Evolutionary conservation across 2,888 invertebrate species (phyloP).

Genomic region (Coelopa pilipes): DNA sequence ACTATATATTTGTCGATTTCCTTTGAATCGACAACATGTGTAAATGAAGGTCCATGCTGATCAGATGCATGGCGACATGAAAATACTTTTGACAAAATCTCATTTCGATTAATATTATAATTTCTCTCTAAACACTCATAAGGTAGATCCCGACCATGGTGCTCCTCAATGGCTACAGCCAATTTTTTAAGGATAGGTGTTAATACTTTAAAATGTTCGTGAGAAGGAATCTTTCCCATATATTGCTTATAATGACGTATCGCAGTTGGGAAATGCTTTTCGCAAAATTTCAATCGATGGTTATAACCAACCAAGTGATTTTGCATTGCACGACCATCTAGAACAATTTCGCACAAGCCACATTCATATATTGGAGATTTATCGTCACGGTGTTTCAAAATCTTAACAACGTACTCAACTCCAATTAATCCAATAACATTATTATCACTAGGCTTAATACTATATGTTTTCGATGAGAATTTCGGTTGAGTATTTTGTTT

Average conservation of each 20-base stretch:
- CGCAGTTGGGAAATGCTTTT: conserved; percentile 71
- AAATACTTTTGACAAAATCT: conserved; percentile 74
- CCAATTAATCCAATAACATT: conserved; percentile 70
- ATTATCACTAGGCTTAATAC: conserved; percentile 40
- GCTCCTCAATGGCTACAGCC: conserved; percentile 78
- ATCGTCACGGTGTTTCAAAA: conserved; percentile 73
- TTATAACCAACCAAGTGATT: conserved; percentile 82
- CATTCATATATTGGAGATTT: conserved; percentile 79
- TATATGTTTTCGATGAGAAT: conserved; percentile 49
- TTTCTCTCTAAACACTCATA: conserved; percentile 75
- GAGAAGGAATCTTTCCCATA: conserved; percentile 68
- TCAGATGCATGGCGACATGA: conserved; percentile 78
- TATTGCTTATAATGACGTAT: conserved; percentile 73
- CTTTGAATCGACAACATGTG: conserved; percentile 67
- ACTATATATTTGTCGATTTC: conserved; percentile 58
- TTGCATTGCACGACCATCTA: conserved; percentile 80
- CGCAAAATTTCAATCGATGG: conserved; percentile 78
- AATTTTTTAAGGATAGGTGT: conserved; percentile 69
- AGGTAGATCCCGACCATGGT: conserved; percentile 78
- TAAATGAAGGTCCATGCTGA: conserved; percentile 70
- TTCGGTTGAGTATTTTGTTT: conserved; percentile 32
- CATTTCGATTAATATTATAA: conserved; percentile 73
- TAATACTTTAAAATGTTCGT: conserved; percentile 59
- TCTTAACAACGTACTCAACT: conserved; percentile 82
- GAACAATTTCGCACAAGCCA: conserved; percentile 79